These are phyloP conservation scores for Platorchestia sp. DNA, from an alignment of 1,140 invertebrate species.

Conservation along the genomic window DNA sequence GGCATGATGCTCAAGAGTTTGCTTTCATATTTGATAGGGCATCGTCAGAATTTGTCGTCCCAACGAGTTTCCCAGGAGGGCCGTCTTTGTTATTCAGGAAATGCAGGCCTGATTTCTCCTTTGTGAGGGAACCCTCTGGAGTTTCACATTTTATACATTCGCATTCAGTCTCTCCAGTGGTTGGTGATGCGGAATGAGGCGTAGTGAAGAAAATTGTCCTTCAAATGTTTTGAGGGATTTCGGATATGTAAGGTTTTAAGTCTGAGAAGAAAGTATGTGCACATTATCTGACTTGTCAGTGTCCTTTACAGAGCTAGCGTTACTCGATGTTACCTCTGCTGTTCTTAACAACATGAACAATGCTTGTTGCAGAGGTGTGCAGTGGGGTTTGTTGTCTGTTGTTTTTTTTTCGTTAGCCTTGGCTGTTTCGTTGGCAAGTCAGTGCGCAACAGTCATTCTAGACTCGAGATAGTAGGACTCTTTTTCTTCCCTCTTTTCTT, in stretches of 20 bases:
- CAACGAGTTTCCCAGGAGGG: neutral
- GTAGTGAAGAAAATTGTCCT: neutral
- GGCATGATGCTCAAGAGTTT: neutral
- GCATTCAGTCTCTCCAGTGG: neutral
- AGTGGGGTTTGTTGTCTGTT: too few relatives aligned
- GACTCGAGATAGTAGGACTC: too few relatives aligned
- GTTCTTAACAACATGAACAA: too few relatives aligned
- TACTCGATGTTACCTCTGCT: too few relatives aligned
- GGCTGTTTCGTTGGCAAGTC: too few relatives aligned
- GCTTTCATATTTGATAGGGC: neutral
- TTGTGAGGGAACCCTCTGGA: neutral
- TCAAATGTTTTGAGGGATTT: neutral
- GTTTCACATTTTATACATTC: neutral
- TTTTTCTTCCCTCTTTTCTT: too few relatives aligned
- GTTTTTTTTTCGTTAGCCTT: too few relatives aligned
- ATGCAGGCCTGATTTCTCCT: neutral
- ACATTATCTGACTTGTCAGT: too few relatives aligned
- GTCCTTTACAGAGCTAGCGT: too few relatives aligned
- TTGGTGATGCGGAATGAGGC: neutral
- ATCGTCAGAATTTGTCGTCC: neutral
- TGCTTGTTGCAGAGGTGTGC: too few relatives aligned
- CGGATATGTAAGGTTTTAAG: neutral
- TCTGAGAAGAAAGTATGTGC: neutral
- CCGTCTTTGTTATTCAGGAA: neutral
- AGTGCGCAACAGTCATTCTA: too few relatives aligned